Base-by-base conservation (phyloP, 1,140 invertebrate species). In the Rhagoletis zephyria region DNA sequence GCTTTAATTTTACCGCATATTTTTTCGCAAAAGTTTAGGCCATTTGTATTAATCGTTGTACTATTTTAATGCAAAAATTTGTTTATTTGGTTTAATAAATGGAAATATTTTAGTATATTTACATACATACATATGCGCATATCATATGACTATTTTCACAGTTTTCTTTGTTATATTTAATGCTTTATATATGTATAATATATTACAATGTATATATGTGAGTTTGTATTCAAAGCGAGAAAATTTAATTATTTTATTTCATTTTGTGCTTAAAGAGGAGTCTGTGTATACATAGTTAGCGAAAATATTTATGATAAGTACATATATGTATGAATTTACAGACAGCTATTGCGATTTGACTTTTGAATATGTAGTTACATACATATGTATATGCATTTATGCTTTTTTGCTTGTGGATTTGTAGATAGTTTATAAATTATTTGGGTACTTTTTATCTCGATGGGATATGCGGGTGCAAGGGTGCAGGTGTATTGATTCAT, bases 391-490 rank as follows among this genome's bases (percentile, higher is more conserved):
- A 42, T 67, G 42, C 16, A 65, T 65, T n/a, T 65, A 65, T 65
- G 64, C 16, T 5, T 4, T 48, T 63, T 30, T 30, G 30, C 30
- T 30, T 30, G 7, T 16, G 10, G n/a, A 45, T 74, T n/a, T 45
- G 12, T 48, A 42, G 61, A 63, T 70, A 45, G 45, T 74, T 48
- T 16, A 74, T 74, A 74, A 74, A 74, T 74, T 74, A 14, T 74
- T 74, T 74, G 42, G 40, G 67, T 74, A 74, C 67, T 74, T 12
- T 74, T 42, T n/a, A 30, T 74, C 42, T 74, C 67, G 67, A 74
- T 74, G 67, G 67, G 67, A 16, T 74, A 74, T 74, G 67, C 67
- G 42, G 67, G 67, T 74, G 67, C 67, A 74, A 74, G 42, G 67
- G 67, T 74, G 67, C 67, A 74, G 67, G 67, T 74, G 45, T 45